Evolutionary conservation across 2,113 vertebrate species (phyloP).

Genomic region (Plotosus lineatus): DNA sequence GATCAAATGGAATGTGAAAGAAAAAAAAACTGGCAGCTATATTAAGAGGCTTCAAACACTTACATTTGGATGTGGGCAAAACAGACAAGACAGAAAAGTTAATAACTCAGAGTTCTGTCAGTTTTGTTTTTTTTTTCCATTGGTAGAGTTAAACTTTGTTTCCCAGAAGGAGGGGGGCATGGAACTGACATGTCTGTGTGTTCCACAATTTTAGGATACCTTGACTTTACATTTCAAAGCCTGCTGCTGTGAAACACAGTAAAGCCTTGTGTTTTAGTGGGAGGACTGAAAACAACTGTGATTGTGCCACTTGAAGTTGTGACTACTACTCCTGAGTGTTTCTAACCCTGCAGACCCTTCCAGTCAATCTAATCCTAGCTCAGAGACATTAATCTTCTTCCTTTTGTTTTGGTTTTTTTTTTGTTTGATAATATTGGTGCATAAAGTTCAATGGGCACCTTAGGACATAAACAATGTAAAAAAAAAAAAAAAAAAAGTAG

Average conservation of each 20-base stretch:
- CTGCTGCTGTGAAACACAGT: neutral
- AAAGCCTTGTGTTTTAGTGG: constrained; percentile 8
- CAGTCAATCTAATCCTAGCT: constrained; percentile 16
- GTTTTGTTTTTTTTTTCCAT: constrained; percentile 1
- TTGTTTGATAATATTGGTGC: neutral
- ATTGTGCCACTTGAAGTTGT: constrained; percentile 25
- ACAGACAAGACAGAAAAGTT: neutral
- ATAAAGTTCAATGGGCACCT: constrained; percentile 1
- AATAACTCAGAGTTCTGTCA: constrained; percentile 1
- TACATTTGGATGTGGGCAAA: neutral
- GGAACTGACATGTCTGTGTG: neutral
- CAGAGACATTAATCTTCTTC: neutral
- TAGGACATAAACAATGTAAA: neutral
- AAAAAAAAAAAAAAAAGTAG: too few relatives aligned
- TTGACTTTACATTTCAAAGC: constrained; percentile 15
- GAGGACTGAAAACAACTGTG: constrained; percentile 13
- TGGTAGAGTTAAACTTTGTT: constrained; percentile 11
- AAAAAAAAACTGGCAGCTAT: constrained; percentile 19
- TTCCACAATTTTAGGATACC: constrained; percentile 26
- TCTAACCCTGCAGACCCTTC: constrained; percentile 4
- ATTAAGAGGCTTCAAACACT: constrained; percentile 31
- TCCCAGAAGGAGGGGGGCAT: constrained; percentile 12
- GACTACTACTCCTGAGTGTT: constrained; percentile 9
- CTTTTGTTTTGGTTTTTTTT: too few relatives aligned
- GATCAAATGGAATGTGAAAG: neutral